phyloP scores from a whole-genome alignment of 2,888 invertebrate genomes.

The Drosophila picticornis region DNA sequence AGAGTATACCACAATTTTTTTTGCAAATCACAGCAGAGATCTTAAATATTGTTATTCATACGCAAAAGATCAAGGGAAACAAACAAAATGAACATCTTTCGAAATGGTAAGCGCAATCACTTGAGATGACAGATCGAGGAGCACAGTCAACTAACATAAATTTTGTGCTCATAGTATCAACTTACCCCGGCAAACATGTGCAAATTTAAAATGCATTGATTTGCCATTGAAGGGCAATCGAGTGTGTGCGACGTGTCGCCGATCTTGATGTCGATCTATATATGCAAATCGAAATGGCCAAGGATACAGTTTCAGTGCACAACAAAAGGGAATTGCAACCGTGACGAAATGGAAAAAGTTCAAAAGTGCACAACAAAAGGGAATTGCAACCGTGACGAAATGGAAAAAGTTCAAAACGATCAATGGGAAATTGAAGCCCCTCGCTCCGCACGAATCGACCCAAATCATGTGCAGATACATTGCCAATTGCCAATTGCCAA shows the following conservation, averaged over 20 bases:
- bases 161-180: slow-evolving; percentile 53
- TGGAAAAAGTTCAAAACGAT: slow-evolving; percentile 34
- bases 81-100: slow-evolving; percentile 50
- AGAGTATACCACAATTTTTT: background rate
- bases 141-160: slow-evolving; percentile 47
- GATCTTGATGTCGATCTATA: slow-evolving; percentile 52
- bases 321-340: slow-evolving; percentile 76
- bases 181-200: slow-evolving; percentile 57
- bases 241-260: slow-evolving; percentile 66
- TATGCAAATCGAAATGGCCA: slow-evolving; percentile 59
- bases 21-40: background rate
- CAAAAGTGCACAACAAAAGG: slow-evolving; percentile 60
- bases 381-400: slow-evolving; percentile 79
- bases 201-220: slow-evolving; percentile 64
- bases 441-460: slow-evolving; percentile 2
- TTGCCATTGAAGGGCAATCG: slow-evolving; percentile 72
- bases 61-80: slow-evolving; percentile 35
- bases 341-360: slow-evolving; percentile 63
- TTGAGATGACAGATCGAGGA: slow-evolving; percentile 41
- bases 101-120: slow-evolving; percentile 49
- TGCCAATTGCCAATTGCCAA: slow-evolving; percentile 52
- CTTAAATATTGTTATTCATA: background rate
- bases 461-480: slow-evolving; percentile 43
- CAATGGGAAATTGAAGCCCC: slow-evolving; percentile 28
- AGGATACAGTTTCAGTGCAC: slow-evolving; percentile 70